Conservation (phyloP, 1,140 invertebrate species). For the Drosophila chauvacae region DNA sequence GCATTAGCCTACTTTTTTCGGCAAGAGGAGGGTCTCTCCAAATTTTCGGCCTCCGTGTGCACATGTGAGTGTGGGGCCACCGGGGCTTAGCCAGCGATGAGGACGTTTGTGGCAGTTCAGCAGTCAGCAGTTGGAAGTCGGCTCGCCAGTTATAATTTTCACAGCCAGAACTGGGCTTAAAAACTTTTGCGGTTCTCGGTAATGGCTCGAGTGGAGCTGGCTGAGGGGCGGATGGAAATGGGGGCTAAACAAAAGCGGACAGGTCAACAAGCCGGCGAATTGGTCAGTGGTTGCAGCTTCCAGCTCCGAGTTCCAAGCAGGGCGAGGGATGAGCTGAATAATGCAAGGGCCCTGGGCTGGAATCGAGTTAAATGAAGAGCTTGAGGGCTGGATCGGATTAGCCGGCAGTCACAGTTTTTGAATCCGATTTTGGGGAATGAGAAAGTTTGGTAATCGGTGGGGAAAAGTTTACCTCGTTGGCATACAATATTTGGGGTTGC, state of each 20-base stretch:
- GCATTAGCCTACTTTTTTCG: slow-evolving; percentile 75
- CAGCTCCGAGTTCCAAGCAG: not conserved
- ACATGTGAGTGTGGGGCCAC: slow-evolving; percentile 26
- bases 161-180: slow-evolving; percentile 69
- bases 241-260: slow-evolving; percentile 53
- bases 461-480: slow-evolving; percentile 22
- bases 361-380: slow-evolving; percentile 24
- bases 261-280: slow-evolving; percentile 66
- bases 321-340: slow-evolving; percentile 14
- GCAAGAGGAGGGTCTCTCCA: slow-evolving; percentile 35
- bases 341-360: slow-evolving; percentile 26
- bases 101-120: slow-evolving; percentile 55
- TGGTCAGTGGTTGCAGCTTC: slow-evolving; percentile 42
- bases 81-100: slow-evolving; percentile 50
- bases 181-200: slow-evolving; percentile 66
- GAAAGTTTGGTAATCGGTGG: slow-evolving; percentile 42
- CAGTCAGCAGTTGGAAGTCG: slow-evolving; percentile 21
- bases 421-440: slow-evolving; percentile 40
- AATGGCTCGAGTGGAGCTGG: slow-evolving; percentile 26
- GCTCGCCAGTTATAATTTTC: slow-evolving; percentile 72
- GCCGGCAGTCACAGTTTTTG: slow-evolving; percentile 43
- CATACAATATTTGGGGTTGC: slow-evolving; percentile 13
- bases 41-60: slow-evolving; percentile 53
- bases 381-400: slow-evolving; percentile 23
- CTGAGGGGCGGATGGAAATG: not conserved